Conservation (phyloP, 2,797 vertebrate species). For the Sebastes kiyomatsui region DNA sequence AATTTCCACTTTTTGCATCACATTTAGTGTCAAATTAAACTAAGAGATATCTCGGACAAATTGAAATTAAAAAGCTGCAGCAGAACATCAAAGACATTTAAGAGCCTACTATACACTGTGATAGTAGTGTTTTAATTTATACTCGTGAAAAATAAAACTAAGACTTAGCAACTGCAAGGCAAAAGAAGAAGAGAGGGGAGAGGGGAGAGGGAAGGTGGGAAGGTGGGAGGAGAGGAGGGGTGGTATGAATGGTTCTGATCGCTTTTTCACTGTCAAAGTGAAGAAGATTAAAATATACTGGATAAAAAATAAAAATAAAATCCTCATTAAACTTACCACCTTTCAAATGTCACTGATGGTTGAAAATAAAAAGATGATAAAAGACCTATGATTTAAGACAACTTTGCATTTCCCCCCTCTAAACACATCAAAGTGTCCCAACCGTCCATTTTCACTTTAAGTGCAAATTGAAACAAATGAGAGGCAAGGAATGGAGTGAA, state of each 20-base stretch:
- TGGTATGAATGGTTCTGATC: constrained; percentile 39
- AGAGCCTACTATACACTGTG: constrained; percentile 70
- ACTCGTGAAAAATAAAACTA: constrained; percentile 56
- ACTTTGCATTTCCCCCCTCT: constrained; percentile 34
- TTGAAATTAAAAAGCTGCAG: constrained; percentile 74
- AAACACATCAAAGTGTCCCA: constrained; percentile 37
- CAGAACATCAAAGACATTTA: constrained; percentile 78
- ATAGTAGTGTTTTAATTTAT: constrained; percentile 75
- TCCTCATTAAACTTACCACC: constrained; percentile 10
- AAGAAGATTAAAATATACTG: constrained; percentile 22
- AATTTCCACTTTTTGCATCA: constrained; percentile 87
- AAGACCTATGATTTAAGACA: constrained; percentile 61
- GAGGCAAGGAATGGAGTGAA: constrained; percentile 55
- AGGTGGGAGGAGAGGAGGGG: constrained; percentile 6
- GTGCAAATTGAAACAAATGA: constrained; percentile 69
- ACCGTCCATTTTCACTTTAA: constrained; percentile 53
- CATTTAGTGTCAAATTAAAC: constrained; percentile 87
- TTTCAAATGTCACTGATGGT: constrained; percentile 33
- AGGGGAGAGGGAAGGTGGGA: background rate
- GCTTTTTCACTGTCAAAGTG: constrained; percentile 47
- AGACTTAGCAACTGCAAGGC: constrained; percentile 70
- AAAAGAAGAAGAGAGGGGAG: constrained; percentile 22
- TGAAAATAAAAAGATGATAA: background rate
- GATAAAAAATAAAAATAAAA: background rate
- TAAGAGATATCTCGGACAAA: constrained; percentile 63